phyloP scores from a whole-genome alignment of 2,888 invertebrate genomes.

The Leptinotarsa tumamoca region DNA sequence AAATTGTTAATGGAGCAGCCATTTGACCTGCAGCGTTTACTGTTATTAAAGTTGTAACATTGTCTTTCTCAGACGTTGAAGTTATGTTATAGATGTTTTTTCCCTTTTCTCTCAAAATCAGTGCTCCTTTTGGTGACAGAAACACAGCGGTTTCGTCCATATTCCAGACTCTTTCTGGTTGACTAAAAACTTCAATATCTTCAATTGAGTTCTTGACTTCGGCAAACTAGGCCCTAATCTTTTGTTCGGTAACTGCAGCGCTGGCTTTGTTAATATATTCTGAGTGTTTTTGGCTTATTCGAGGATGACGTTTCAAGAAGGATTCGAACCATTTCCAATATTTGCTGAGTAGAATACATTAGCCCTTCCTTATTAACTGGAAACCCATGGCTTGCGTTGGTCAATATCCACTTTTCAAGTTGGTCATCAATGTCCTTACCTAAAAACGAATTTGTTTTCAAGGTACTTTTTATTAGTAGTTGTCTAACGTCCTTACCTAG shows the following conservation, averaged over 20 bases:
- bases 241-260: neutral
- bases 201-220: neutral
- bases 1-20: too few relatives aligned
- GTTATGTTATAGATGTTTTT: neutral
- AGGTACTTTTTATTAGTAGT: neutral
- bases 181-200: neutral
- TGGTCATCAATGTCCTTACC: neutral
- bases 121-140: neutral
- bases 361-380: too few relatives aligned
- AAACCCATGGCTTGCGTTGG: neutral
- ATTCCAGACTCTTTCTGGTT: neutral
- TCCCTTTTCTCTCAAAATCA: neutral
- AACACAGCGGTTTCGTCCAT: too few relatives aligned
- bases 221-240: neutral
- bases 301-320: too few relatives aligned
- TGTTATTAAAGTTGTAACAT: neutral
- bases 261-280: neutral
- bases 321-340: too few relatives aligned
- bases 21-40: neutral
- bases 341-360: too few relatives aligned
- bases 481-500: too few relatives aligned
- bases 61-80: neutral
- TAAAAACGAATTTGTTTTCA: neutral
- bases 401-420: neutral
- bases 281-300: neutral